Conservation (phyloP, 2,113 vertebrate species). For the Sapayoa aenigma region DNA sequence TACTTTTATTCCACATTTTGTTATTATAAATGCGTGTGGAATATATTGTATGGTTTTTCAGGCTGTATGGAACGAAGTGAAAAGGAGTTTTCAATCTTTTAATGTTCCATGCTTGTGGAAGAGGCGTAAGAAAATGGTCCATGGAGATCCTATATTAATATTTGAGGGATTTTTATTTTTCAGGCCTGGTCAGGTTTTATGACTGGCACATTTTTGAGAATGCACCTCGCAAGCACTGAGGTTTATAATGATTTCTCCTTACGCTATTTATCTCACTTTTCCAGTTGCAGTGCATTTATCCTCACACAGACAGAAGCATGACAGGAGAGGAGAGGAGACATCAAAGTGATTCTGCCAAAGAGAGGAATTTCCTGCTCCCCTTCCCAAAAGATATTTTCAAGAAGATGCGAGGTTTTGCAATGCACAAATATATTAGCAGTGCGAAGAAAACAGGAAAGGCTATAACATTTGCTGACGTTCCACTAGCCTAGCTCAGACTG, state of each 20-base stretch:
- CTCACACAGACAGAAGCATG: slow-evolving; percentile 35
- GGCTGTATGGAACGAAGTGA: slow-evolving; percentile 33
- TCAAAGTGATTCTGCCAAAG: slow-evolving; percentile 61
- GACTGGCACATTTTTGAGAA: slow-evolving; percentile 27
- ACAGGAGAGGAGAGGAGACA: slow-evolving; percentile 41
- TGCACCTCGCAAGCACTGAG: background rate
- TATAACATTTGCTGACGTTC: slow-evolving; percentile 29
- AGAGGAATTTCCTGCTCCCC: slow-evolving; percentile 17
- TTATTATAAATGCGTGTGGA: slow-evolving; percentile 11
- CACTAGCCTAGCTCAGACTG: background rate
- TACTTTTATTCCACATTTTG: background rate
- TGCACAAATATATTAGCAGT: slow-evolving; percentile 9
- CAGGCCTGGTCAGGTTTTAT: slow-evolving; percentile 55
- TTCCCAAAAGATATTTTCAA: slow-evolving; percentile 34
- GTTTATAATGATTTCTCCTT: slow-evolving; percentile 65
- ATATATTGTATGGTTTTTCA: slow-evolving; percentile 18
- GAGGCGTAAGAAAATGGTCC: slow-evolving; percentile 53
- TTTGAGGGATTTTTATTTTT: slow-evolving; percentile 59
- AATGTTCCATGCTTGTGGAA: slow-evolving; percentile 42
- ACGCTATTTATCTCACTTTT: slow-evolving; percentile 61
- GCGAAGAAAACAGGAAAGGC: slow-evolving; percentile 18
- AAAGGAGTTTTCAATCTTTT: slow-evolving; percentile 52
- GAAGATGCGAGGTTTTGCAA: slow-evolving; percentile 39
- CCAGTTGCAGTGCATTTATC: slow-evolving; percentile 64
- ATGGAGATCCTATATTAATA: slow-evolving; percentile 50